Percentiles rank a stretch among this genome's conserved stretches.
Evolutionary conservation across 2,888 invertebrate species (phyloP).

Genomic region (Cerastoderma edule): DNA sequence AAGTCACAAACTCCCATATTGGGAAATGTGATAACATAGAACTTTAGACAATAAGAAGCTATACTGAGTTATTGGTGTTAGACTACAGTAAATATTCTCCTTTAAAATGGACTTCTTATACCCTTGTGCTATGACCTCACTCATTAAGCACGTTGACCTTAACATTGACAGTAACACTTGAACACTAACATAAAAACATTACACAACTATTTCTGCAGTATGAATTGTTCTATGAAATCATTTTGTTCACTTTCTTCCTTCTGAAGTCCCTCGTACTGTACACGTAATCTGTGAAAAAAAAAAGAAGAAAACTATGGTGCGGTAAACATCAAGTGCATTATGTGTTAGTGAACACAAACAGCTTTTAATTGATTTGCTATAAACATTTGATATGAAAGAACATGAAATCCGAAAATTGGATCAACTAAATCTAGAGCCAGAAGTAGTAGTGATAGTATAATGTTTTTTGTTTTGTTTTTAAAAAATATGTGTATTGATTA

Average conservation of each 20-base stretch:
- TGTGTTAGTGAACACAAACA: not conserved
- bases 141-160: not conserved
- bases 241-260: conserved; percentile 82
- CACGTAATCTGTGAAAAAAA: conserved; percentile 73
- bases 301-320: not conserved
- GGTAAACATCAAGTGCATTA: not conserved
- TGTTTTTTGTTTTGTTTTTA: not conserved
- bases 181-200: not conserved
- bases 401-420: too few relatives aligned
- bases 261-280: conserved; percentile 78
- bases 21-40: too few relatives aligned
- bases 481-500: too few relatives aligned
- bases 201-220: conserved; percentile 78
- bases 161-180: not conserved
- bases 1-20: too few relatives aligned
- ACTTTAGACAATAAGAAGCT: too few relatives aligned
- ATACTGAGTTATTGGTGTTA: too few relatives aligned
- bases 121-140: too few relatives aligned
- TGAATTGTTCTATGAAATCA: conserved; percentile 83
- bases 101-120: too few relatives aligned
- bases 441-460: not conserved
- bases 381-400: too few relatives aligned
- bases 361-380: too few relatives aligned
- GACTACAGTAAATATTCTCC: too few relatives aligned
- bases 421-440: too few relatives aligned